Evolutionary conservation across 2,888 invertebrate species (phyloP).

Genomic region (Parasteatoda lunata): DNA sequence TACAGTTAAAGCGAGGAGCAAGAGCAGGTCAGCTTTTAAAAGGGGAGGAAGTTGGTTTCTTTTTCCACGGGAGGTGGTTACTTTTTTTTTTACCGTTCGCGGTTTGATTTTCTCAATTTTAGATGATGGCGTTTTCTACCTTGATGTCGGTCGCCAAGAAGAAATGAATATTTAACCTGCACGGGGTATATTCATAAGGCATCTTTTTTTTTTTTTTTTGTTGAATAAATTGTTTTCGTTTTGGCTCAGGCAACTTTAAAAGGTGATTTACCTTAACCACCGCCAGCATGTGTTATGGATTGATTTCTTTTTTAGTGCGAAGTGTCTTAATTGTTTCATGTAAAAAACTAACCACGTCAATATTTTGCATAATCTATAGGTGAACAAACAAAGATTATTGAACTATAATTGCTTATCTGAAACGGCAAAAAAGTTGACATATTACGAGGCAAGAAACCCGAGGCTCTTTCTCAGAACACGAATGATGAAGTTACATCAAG

Average conservation of each 20-base stretch:
- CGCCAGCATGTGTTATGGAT: background rate
- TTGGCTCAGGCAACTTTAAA: background rate
- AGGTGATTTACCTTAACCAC: background rate
- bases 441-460: too few relatives aligned
- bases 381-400: too few relatives aligned
- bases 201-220: background rate
- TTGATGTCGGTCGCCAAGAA: background rate
- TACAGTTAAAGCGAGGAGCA: background rate
- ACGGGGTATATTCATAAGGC: background rate
- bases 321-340: too few relatives aligned
- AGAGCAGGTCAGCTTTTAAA: conserved; percentile 30
- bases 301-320: too few relatives aligned
- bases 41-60: conserved; percentile 8
- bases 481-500: too few relatives aligned
- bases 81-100: background rate
- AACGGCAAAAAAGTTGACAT: too few relatives aligned
- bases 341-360: too few relatives aligned
- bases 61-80: background rate
- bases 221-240: background rate
- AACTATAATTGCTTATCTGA: too few relatives aligned
- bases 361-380: too few relatives aligned
- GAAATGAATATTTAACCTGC: background rate
- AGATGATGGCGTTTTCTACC: background rate
- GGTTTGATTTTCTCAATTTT: conserved; percentile 40
- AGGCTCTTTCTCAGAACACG: too few relatives aligned